Evolutionary conservation across 2,113 vertebrate species (phyloP).

Genomic region (Cavia porcellus): DNA sequence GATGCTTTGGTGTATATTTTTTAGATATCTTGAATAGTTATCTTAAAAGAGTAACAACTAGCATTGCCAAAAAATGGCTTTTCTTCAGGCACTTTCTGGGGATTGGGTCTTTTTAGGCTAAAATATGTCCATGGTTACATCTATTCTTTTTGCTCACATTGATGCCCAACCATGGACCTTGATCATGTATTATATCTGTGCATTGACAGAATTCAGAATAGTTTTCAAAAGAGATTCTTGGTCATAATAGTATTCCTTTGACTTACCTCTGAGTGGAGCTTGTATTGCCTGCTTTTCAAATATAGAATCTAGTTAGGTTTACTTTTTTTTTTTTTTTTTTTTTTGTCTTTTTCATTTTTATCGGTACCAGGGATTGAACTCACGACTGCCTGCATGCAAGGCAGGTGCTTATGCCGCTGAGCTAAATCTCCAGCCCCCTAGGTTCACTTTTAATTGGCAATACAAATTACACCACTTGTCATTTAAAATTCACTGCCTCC

Average conservation of each 20-base stretch:
- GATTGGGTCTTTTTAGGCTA: neutral
- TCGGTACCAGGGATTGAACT: too few relatives aligned
- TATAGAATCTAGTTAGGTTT: neutral
- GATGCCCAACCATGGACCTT: neutral
- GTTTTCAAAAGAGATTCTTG: conserved; percentile 45
- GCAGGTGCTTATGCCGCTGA: too few relatives aligned
- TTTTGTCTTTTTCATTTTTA: too few relatives aligned
- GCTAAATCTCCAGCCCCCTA: too few relatives aligned
- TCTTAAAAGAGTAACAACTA: neutral
- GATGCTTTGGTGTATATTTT: neutral
- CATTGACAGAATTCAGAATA: conserved; percentile 7
- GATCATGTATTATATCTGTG: neutral
- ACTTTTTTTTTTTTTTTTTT: too few relatives aligned
- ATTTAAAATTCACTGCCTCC: neutral
- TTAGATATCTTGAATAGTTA: neutral
- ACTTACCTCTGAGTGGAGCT: neutral
- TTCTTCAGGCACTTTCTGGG: neutral
- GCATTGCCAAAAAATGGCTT: neutral
- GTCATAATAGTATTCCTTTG: neutral
- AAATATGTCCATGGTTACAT: neutral
- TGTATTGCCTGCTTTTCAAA: neutral
- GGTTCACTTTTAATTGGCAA: conserved; percentile 14
- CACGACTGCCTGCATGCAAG: too few relatives aligned
- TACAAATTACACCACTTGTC: neutral
- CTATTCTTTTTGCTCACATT: neutral